Percentiles rank a stretch among this genome's conserved stretches.
phyloP scores from a whole-genome alignment of 2,113 vertebrate species.

The Cyanoderma ruficeps region DNA sequence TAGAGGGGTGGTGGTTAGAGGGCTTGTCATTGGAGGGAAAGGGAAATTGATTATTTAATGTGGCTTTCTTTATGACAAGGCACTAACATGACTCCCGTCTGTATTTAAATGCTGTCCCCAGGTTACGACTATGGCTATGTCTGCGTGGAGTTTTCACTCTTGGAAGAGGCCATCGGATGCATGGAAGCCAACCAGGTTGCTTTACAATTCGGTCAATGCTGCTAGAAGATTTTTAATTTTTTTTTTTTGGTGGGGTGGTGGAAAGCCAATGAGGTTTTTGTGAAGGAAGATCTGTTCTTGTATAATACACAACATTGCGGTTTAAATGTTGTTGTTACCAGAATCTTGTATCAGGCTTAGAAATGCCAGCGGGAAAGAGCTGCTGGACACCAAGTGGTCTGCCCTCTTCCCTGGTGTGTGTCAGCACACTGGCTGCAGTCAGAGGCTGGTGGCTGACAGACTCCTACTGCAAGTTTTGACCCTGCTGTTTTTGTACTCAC shows the following conservation, averaged over 20 bases:
- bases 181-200: slow-evolving; percentile 99
- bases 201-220: slow-evolving; percentile 96
- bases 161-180: slow-evolving; percentile 99
- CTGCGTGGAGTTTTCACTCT: slow-evolving; percentile 99
- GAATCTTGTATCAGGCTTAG: slow-evolving; percentile 40
- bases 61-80: slow-evolving; percentile 79
- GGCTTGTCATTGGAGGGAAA: slow-evolving; percentile 72
- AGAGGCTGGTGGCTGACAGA: slow-evolving; percentile 17
- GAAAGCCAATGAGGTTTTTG: slow-evolving; percentile 56
- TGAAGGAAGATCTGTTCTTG: slow-evolving; percentile 67
- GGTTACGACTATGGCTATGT: slow-evolving; percentile 99
- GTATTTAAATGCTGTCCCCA: slow-evolving; percentile 99
- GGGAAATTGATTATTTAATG: slow-evolving; percentile 73
- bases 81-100: slow-evolving; percentile 99
- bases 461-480: slow-evolving; percentile 19
- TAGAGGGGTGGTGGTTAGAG: slow-evolving; percentile 60
- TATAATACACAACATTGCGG: neutral
- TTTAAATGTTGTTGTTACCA: slow-evolving; percentile 54
- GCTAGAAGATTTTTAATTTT: slow-evolving; percentile 81
- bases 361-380: slow-evolving; percentile 22
- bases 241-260: slow-evolving; percentile 80
- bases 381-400: neutral
- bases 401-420: slow-evolving; percentile 10
- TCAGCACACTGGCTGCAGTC: neutral
- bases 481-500: slow-evolving; percentile 11